phyloP scores from a whole-genome alignment of 2,113 vertebrate genomes.

The Odontophorus gujanensis region DNA sequence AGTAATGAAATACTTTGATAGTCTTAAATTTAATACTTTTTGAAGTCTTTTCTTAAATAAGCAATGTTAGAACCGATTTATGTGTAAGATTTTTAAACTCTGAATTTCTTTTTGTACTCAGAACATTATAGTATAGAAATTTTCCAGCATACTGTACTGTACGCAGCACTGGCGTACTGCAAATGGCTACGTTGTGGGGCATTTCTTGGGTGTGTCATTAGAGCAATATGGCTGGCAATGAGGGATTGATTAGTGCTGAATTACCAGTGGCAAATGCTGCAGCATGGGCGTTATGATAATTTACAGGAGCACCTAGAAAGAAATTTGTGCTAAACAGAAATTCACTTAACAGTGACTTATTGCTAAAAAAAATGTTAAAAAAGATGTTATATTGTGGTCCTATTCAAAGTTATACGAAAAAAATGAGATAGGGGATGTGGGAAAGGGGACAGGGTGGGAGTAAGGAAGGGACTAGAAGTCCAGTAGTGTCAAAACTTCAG shows the following conservation, averaged over 20 bases:
- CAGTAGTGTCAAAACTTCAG: background rate
- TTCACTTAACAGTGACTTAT: background rate
- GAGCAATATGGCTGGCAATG: background rate
- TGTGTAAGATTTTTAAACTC: background rate
- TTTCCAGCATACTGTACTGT: background rate
- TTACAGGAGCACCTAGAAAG: background rate
- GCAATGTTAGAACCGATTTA: background rate
- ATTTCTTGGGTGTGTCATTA: background rate
- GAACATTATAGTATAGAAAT: background rate
- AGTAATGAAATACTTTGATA: background rate
- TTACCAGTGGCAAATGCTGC: background rate
- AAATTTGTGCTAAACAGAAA: background rate
- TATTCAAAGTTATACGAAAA: background rate
- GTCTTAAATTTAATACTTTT: background rate
- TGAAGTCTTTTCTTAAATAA: background rate
- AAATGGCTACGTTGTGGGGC: background rate
- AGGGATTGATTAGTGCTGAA: background rate
- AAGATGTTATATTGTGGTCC: fast-evolving
- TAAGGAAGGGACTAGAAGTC: background rate
- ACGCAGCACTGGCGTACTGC: background rate
- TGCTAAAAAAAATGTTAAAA: background rate
- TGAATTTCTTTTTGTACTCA: background rate
- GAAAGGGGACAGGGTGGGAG: background rate
- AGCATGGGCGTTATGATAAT: background rate
- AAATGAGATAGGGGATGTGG: background rate